Evolutionary conservation across 2,888 invertebrate species (phyloP).

Genomic region (Ornithoptera alexandrae): DNA sequence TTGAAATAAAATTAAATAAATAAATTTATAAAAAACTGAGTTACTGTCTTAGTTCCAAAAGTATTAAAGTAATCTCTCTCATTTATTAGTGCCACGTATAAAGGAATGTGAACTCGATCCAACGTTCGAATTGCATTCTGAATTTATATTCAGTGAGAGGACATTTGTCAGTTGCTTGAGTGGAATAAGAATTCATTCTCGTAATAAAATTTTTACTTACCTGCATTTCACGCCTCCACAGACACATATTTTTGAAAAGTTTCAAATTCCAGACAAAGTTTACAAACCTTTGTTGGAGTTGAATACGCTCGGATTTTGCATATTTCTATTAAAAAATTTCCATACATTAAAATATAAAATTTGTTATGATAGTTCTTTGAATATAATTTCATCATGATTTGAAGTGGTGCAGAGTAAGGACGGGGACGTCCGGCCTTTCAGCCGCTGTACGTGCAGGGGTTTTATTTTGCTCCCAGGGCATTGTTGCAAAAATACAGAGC

Average conservation of each 20-base stretch:
- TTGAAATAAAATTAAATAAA: not conserved
- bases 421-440: slow-evolving; percentile 64
- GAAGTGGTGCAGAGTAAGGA: slow-evolving; percentile 59
- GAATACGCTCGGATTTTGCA: slow-evolving; percentile 21
- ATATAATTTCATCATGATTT: slow-evolving; percentile 41
- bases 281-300: slow-evolving; percentile 14
- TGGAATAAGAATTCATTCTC: slow-evolving; percentile 30
- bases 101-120: slow-evolving; percentile 28
- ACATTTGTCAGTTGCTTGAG: slow-evolving; percentile 31
- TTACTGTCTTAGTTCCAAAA: slow-evolving; percentile 26
- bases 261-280: slow-evolving; percentile 24
- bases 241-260: slow-evolving; percentile 25
- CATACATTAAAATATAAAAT: slow-evolving; percentile 10
- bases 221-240: slow-evolving; percentile 28
- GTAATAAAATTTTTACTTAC: slow-evolving; percentile 32
- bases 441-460: slow-evolving; percentile 69
- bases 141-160: slow-evolving; percentile 31
- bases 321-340: not conserved
- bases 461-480: slow-evolving; percentile 70
- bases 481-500: slow-evolving; percentile 71
- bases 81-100: slow-evolving; percentile 26
- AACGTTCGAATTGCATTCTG: slow-evolving; percentile 29
- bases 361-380: slow-evolving; percentile 1
- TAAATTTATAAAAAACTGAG: slow-evolving; percentile 32
- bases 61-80: slow-evolving; percentile 23